phyloP scores from a whole-genome alignment of 2,113 vertebrate species.

The Spermophilus dauricus region DNA sequence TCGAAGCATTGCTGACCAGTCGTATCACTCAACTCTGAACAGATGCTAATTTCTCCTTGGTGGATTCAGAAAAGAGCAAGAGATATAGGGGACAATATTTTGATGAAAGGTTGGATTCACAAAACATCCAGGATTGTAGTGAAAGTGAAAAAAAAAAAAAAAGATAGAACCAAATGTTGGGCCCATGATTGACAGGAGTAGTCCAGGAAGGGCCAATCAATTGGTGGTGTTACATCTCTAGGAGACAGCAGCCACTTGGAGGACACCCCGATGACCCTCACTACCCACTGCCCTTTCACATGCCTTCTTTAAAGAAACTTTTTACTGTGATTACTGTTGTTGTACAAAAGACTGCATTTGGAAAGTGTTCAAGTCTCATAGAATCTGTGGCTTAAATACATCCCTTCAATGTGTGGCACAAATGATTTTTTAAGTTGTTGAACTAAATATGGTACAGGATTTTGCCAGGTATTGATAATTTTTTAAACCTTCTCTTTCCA shows the following conservation, averaged over 20 bases:
- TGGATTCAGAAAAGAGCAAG: neutral
- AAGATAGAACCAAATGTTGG: neutral
- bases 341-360: neutral
- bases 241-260: neutral
- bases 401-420: neutral
- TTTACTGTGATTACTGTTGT: neutral
- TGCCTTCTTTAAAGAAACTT: neutral
- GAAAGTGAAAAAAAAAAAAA: neutral
- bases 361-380: neutral
- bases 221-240: neutral
- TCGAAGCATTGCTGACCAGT: neutral
- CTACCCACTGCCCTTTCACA: neutral
- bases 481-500: slow-evolving; percentile 54
- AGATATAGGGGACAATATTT: neutral
- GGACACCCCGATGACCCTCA: neutral
- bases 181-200: neutral
- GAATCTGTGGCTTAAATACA: neutral
- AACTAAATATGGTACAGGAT: neutral
- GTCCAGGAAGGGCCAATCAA: too few species aligned
- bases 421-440: neutral
- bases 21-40: neutral
- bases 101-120: neutral
- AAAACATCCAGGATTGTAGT: neutral
- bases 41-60: neutral
- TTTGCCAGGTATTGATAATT: neutral